These are phyloP conservation scores for Nomada lathburiana DNA, from an alignment of 2,888 invertebrate species.

Conservation along the genomic window DNA sequence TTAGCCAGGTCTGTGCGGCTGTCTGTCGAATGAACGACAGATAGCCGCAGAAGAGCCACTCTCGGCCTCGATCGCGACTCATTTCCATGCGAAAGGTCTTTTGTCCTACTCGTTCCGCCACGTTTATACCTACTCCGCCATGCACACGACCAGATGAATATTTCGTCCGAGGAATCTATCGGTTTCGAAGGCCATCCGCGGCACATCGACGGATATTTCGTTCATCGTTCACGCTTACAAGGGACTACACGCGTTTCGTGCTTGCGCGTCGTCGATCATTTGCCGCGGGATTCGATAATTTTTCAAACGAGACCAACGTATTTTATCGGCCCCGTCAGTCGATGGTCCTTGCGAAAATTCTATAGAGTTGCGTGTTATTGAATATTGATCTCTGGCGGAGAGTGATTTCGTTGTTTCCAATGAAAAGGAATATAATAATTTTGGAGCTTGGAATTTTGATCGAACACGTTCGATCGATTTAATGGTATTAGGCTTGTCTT, in stretches of 20 bases:
- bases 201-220: slow-evolving; percentile 42
- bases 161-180: slow-evolving; percentile 55
- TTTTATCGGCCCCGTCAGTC: not conserved
- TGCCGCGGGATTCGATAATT: slow-evolving; percentile 23
- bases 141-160: slow-evolving; percentile 19
- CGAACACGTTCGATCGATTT: not conserved
- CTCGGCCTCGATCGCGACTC: slow-evolving; percentile 62
- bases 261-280: slow-evolving; percentile 15
- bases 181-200: slow-evolving; percentile 37
- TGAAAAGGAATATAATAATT: not conserved
- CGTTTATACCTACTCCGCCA: slow-evolving; percentile 4
- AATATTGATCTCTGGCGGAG: too few species aligned
- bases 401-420: not conserved
- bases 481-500: slow-evolving; percentile 14
- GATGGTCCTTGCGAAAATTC: slow-evolving; percentile 10
- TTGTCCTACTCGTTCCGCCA: slow-evolving; percentile 19
- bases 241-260: slow-evolving; percentile 30
- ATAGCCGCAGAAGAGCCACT: slow-evolving; percentile 35
- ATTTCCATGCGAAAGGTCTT: slow-evolving; percentile 63
- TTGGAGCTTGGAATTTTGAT: not conserved
- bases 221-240: slow-evolving; percentile 26
- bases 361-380: not conserved
- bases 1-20: slow-evolving; percentile 43
- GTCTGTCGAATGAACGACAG: slow-evolving; percentile 46
- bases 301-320: not conserved